Conservation (phyloP, 2,113 vertebrate species). For the Oryzias javanicus region DNA sequence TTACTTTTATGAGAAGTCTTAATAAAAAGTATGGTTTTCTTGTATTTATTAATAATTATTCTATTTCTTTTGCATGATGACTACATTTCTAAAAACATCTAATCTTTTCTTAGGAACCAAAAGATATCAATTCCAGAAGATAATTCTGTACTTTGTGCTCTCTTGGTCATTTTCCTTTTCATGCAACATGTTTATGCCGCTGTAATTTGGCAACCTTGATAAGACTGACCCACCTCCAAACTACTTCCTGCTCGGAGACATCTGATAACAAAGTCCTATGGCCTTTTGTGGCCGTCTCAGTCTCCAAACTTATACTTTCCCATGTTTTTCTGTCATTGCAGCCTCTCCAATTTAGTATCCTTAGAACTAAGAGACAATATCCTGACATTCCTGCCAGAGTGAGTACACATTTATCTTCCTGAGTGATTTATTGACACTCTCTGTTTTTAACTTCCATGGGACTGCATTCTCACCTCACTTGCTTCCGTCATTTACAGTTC, state of each 20-base stretch:
- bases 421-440: background rate
- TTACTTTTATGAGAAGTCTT: too few species aligned
- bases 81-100: too few species aligned
- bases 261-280: conserved; percentile 36
- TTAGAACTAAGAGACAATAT: conserved; percentile 97
- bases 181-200: conserved; percentile 55
- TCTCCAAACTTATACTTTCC: conserved; percentile 10
- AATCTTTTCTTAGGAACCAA: conserved; percentile 1
- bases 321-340: conserved; percentile 63
- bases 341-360: conserved; percentile 93
- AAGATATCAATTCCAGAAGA: background rate
- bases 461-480: conserved; percentile 15
- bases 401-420: conserved; percentile 68
- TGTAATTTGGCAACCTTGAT: conserved; percentile 45
- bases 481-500: conserved; percentile 79
- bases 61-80: too few species aligned
- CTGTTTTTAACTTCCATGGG: background rate
- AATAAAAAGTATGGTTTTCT: too few species aligned
- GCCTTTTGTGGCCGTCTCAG: conserved; percentile 5
- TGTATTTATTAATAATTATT: too few species aligned
- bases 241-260: conserved; percentile 55
- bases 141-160: conserved; percentile 35
- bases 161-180: conserved; percentile 17
- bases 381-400: conserved; percentile 96
- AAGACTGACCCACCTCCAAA: conserved; percentile 58